Evolutionary conservation across 2,113 vertebrate species (phyloP).

Genomic region (Thamnophis sirtalis): DNA sequence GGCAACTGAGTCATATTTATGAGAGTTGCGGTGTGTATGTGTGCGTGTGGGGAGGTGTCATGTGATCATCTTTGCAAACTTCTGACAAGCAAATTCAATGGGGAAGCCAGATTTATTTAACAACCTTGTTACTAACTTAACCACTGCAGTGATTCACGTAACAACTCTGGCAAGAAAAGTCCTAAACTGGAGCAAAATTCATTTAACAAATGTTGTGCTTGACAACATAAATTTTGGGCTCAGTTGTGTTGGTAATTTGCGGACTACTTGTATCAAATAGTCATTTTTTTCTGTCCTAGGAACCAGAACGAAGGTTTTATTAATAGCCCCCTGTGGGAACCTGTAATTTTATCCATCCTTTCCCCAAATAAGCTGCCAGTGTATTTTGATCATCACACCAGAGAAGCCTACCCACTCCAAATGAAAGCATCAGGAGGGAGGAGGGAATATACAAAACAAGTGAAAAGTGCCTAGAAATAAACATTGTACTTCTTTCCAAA

Average conservation of each 20-base stretch:
- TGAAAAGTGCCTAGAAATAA: background rate
- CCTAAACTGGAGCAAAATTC: background rate
- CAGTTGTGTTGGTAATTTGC: background rate
- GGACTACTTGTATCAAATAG: background rate
- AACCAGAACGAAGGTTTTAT: background rate
- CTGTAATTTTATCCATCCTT: background rate
- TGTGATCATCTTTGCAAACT: background rate
- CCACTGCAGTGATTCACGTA: background rate
- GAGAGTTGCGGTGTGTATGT: background rate
- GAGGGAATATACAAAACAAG: background rate
- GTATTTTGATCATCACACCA: background rate
- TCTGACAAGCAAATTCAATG: background rate
- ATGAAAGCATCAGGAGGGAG: background rate
- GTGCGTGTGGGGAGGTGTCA: background rate
- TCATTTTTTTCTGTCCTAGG: background rate
- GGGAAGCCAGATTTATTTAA: background rate
- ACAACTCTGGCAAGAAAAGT: background rate
- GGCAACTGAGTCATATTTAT: background rate
- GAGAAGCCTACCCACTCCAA: background rate
- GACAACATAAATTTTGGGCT: background rate
- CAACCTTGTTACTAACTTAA: background rate
- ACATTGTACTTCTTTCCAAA: constrained; percentile 7
- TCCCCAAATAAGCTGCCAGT: background rate
- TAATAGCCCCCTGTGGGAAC: background rate
- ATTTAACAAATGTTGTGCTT: background rate